Evolutionary conservation across 2,113 vertebrate genomes (phyloP).

Genomic region (human (Homo sapiens)): GRCh38 chr5:127907501-127908000

Average conservation of each 20-base stretch:
- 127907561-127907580: background rate
- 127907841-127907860: background rate
- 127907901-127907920: background rate
- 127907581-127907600: too few relatives aligned
- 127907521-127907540: background rate
- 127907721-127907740: background rate
- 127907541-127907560: background rate
- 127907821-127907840: background rate
- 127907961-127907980: background rate
- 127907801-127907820: background rate
- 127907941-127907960: background rate
- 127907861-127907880: background rate
- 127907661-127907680: background rate
- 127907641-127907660: background rate
- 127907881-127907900: background rate
- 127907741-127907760: background rate
- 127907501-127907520: background rate
- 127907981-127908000: background rate
- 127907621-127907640: constrained; percentile 5
- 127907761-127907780: background rate
- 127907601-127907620: background rate
- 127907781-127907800: background rate
- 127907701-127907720: background rate
- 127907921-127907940: background rate
- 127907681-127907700: background rate